Evolutionary conservation across 2,888 invertebrate species (phyloP), one percentile per base, ranked within the genome.

Genomic region (Epistrophe eligans): DNA sequence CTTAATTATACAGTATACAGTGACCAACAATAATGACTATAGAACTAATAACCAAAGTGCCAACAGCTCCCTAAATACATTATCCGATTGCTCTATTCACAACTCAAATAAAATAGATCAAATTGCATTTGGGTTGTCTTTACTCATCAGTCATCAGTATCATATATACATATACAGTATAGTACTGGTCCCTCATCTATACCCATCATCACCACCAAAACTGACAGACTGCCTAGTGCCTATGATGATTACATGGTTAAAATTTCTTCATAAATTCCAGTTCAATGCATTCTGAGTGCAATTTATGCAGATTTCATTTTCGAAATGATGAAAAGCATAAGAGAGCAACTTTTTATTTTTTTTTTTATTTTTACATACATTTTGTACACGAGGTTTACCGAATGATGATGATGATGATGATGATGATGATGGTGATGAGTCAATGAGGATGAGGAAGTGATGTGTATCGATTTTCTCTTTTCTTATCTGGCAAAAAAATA

Each of bases 381-480:
- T 67, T 58, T 79, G 52, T 60, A 70, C 40, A 40, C 28, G 76
- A 66, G 38, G 38, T 66, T 70, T 70, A 81, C 60, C 43, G 60
- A 55, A 74, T 32, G 66, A 35, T 58, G 58, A 40, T 64, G 28
- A 45, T 43, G n/a, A 64, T 28, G 45, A 64, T 17, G 6, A 19
- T 10, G 10, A 35, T 35, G 17, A 57, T 17, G n/a, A 32, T 32
- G 28, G 15, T 24, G n/a, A 62, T 17, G 38, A 55, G 64, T 67
- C 35, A 57, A 55, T 38, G 35, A 57, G 57, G 45, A 45, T 38
- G 57, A 60, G 32, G 66, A 48, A 43, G 57, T 50, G 24, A 24
- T 24, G 43, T 62, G 10, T 77, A 82, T 82, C 77, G 82, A 82
- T 82, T 82, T 77, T 72, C 50, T 77, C 48, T 77, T 50, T 43